A percentile compares a stretch with the other conserved stretches of the same genome.
phyloP scores from a whole-genome alignment of 2,888 invertebrate species.

The Spisula solida region DNA sequence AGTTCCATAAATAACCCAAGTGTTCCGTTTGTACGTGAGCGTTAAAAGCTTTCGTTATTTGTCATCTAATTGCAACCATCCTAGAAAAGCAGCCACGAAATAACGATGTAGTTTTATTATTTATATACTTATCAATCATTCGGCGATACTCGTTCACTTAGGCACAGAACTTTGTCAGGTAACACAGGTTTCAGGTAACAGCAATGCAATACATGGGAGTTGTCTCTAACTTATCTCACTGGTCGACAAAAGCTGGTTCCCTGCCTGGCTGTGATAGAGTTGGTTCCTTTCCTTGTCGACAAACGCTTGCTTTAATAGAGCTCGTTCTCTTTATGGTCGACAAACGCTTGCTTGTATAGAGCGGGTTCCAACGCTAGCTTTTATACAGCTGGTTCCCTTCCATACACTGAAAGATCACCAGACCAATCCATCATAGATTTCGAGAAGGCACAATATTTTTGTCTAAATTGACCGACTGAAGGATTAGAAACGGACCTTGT shows the following conservation, averaged over 20 bases:
- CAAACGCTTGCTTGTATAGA: not conserved
- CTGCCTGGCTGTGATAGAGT: too few relatives aligned
- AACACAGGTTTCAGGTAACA: not conserved
- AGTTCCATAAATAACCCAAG: too few relatives aligned
- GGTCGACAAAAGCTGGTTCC: not conserved
- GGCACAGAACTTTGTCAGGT: constrained; percentile 5
- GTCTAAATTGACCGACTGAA: constrained; percentile 45
- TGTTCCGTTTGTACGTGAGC: too few relatives aligned
- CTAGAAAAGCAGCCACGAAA: too few relatives aligned
- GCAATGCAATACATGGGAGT: not conserved
- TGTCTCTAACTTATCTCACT: constrained; percentile 8
- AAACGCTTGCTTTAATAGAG: too few relatives aligned
- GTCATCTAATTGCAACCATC: too few relatives aligned
- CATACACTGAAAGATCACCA: constrained; percentile 24
- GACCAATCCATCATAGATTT: constrained; percentile 28
- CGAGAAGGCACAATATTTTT: constrained; percentile 39
- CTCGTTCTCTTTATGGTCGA: not conserved
- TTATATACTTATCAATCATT: not conserved
- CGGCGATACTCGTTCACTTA: not conserved
- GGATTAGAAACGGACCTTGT: constrained; percentile 48
- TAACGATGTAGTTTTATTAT: not conserved
- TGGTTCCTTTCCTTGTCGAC: too few relatives aligned
- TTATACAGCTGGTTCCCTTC: not conserved
- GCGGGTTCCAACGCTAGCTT: not conserved
- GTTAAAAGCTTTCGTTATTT: too few relatives aligned